These are phyloP conservation scores for Nephrotoma appendiculata DNA, from an alignment of 2,888 invertebrate species.

Conservation along the genomic window DNA sequence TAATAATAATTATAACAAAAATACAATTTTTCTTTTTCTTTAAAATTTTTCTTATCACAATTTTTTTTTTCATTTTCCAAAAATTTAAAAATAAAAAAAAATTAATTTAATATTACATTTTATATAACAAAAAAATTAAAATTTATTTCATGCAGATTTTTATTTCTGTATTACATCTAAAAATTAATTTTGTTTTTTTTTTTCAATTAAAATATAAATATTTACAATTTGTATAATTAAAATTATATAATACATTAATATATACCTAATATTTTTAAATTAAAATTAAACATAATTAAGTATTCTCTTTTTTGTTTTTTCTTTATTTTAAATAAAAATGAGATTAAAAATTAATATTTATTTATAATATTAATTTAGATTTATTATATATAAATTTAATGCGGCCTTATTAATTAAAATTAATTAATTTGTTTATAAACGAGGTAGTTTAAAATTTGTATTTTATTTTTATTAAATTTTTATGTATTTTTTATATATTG, in stretches of 20 bases:
- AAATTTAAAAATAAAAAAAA: neutral
- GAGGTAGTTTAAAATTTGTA: neutral
- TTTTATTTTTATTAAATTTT: neutral
- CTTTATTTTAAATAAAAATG: neutral
- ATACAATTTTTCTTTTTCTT: neutral
- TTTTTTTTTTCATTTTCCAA: neutral
- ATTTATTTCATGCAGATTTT: neutral
- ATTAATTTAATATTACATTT: neutral
- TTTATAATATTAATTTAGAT: neutral
- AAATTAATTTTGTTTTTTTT: neutral
- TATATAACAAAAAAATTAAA: neutral
- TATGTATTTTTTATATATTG: neutral
- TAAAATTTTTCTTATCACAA: neutral
- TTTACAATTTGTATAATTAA: neutral
- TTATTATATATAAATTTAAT: neutral
- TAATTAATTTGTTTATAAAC: neutral
- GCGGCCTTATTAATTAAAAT: neutral
- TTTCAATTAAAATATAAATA: neutral
- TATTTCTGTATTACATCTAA: neutral
- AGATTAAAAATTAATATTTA: neutral
- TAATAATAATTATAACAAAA: neutral
- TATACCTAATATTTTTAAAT: neutral
- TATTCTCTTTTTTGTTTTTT: neutral
- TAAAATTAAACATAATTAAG: neutral
- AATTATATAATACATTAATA: neutral